Evolutionary conservation across 2,113 vertebrate species (phyloP).

Genomic region (Rallus limicola): DNA sequence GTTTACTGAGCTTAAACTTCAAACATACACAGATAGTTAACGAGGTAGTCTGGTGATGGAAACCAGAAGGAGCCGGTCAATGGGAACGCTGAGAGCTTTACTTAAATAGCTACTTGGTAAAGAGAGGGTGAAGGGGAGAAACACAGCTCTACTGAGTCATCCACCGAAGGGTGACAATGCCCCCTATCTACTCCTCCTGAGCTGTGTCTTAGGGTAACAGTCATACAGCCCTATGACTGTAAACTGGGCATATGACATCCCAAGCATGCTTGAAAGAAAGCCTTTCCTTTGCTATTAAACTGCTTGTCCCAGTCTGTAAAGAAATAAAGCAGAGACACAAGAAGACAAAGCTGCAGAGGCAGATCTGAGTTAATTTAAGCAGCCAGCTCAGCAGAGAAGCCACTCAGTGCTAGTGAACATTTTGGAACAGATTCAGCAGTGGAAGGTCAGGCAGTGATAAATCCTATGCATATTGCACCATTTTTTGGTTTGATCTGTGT

Average conservation of each 20-base stretch:
- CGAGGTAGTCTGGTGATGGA: not conserved
- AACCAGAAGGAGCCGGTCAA: not conserved
- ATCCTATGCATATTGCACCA: not conserved
- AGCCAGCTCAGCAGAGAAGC: not conserved
- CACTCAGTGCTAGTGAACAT: not conserved
- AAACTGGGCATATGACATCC: not conserved
- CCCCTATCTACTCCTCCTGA: not conserved
- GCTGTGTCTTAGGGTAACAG: not conserved
- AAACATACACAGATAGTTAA: not conserved
- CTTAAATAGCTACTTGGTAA: not conserved
- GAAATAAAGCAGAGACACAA: not conserved
- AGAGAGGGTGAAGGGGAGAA: not conserved
- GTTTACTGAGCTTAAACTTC: not conserved
- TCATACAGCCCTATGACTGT: not conserved
- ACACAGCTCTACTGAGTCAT: not conserved
- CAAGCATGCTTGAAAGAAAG: not conserved
- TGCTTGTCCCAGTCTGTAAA: not conserved
- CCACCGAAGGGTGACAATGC: slow-evolving; percentile 28
- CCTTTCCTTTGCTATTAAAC: not conserved
- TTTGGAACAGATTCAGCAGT: not conserved
- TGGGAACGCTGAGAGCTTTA: not conserved
- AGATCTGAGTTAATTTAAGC: not conserved
- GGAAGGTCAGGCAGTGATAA: not conserved
- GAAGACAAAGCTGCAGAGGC: not conserved
- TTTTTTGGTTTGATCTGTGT: not conserved